These are phyloP conservation scores for Tichodroma muraria DNA, from an alignment of 2,113 vertebrate genomes.

Conservation along the genomic window DNA sequence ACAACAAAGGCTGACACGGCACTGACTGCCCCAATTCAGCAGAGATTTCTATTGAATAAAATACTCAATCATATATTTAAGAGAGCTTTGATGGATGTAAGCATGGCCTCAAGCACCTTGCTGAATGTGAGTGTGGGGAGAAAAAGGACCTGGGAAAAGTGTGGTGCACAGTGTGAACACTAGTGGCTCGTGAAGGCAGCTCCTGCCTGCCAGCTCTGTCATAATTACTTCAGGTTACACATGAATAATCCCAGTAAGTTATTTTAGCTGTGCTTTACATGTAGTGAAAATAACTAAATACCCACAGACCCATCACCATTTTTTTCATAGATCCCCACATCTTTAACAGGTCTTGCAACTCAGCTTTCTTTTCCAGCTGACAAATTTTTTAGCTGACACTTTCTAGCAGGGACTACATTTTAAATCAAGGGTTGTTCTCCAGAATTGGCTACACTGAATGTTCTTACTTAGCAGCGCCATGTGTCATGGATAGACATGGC, in stretches of 20 bases:
- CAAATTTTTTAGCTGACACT: background rate
- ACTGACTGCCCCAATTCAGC: background rate
- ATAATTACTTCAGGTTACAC: background rate
- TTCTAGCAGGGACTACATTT: background rate
- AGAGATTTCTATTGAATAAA: background rate
- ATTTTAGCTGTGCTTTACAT: background rate
- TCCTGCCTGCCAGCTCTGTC: background rate
- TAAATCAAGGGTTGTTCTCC: background rate
- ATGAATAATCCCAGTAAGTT: background rate
- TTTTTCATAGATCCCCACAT: background rate
- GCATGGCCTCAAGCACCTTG: background rate
- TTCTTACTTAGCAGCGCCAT: background rate
- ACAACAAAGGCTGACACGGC: background rate
- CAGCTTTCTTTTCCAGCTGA: background rate
- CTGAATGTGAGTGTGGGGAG: background rate
- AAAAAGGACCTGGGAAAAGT: background rate
- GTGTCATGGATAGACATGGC: rapidly evolving
- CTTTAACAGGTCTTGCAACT: background rate
- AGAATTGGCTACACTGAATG: background rate
- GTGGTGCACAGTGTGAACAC: background rate
- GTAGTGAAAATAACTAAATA: background rate
- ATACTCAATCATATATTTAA: background rate
- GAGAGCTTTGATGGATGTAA: background rate
- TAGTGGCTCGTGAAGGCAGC: background rate
- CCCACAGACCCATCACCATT: background rate